phyloP scores from a whole-genome alignment of 2,888 invertebrate species.

The Phortica magna region DNA sequence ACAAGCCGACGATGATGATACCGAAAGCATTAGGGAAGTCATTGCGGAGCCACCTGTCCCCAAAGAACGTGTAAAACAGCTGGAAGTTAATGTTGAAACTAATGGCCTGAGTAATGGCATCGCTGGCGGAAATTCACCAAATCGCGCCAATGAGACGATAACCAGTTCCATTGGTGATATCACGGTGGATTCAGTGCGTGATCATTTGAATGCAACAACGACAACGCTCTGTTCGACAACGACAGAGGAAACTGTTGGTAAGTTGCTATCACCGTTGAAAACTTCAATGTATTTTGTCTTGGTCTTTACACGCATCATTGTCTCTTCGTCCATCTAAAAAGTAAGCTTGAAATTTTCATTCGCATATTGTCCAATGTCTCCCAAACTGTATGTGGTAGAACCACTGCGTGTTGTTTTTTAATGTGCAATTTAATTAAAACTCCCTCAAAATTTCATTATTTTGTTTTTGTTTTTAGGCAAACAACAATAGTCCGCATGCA shows the following conservation, averaged over 20 bases:
- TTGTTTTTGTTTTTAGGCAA: slow-evolving; percentile 54
- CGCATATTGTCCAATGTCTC: background rate
- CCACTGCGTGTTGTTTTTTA: background rate
- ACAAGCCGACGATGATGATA: slow-evolving; percentile 77
- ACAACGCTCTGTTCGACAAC: slow-evolving; percentile 77
- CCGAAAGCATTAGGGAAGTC: slow-evolving; percentile 57
- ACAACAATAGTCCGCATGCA: slow-evolving; percentile 42
- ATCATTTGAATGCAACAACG: slow-evolving; percentile 83
- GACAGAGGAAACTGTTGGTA: slow-evolving; percentile 78
- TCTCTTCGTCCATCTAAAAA: background rate
- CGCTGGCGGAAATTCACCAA: slow-evolving; percentile 77
- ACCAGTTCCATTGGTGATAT: slow-evolving; percentile 89
- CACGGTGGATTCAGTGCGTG: slow-evolving; percentile 95
- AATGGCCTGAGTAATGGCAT: slow-evolving; percentile 79
- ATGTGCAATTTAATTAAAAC: background rate
- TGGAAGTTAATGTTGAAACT: slow-evolving; percentile 62
- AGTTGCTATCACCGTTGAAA: slow-evolving; percentile 40
- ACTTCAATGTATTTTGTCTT: slow-evolving; percentile 5
- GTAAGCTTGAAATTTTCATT: background rate
- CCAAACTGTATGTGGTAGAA: slow-evolving; percentile 16
- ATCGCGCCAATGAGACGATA: slow-evolving; percentile 78
- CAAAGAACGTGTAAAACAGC: slow-evolving; percentile 53
- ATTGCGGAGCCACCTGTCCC: slow-evolving; percentile 56
- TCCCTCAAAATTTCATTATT: background rate
- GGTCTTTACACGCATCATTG: slow-evolving; percentile 10